phyloP scores from a whole-genome alignment of 2,797 vertebrate species.

The Myiotriccus ornatus region DNA sequence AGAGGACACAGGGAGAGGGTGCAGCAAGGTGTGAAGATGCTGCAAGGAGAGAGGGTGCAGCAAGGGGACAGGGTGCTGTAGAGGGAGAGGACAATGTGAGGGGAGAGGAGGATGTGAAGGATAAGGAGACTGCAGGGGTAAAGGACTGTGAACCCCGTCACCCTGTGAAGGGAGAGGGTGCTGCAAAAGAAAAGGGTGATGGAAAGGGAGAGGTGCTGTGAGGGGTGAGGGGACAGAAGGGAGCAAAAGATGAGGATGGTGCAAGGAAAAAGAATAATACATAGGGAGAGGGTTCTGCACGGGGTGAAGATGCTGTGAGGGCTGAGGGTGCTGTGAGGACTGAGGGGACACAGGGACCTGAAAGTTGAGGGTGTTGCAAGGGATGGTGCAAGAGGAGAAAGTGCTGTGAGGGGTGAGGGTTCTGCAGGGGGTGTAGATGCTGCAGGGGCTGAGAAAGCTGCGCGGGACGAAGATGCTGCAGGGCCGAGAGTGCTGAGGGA shows the following conservation, averaged over 20 bases:
- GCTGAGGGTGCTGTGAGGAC: no score
- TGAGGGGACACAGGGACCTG: no score
- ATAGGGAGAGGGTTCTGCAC: neutral
- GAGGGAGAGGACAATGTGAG: neutral
- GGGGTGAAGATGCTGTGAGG: neutral
- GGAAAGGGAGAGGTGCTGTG: accelerated
- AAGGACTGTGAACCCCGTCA: neutral
- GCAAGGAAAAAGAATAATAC: accelerated
- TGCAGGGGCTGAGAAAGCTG: accelerated
- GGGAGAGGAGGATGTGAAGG: neutral
- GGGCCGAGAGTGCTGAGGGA: neutral
- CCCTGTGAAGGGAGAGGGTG: neutral
- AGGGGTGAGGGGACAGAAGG: neutral
- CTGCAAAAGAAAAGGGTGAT: accelerated
- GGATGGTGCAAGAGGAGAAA: no score
- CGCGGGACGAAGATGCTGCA: accelerated
- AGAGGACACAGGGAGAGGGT: neutral
- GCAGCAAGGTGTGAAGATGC: no score
- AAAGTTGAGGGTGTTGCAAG: neutral
- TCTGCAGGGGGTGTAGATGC: accelerated
- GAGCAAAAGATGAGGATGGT: neutral
- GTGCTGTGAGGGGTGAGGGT: accelerated
- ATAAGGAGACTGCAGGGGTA: no score
- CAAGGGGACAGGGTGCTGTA: no score
- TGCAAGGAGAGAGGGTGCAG: neutral